Conservation (phyloP, 2,113 vertebrate species). For the Rhodinocichla rosea region DNA sequence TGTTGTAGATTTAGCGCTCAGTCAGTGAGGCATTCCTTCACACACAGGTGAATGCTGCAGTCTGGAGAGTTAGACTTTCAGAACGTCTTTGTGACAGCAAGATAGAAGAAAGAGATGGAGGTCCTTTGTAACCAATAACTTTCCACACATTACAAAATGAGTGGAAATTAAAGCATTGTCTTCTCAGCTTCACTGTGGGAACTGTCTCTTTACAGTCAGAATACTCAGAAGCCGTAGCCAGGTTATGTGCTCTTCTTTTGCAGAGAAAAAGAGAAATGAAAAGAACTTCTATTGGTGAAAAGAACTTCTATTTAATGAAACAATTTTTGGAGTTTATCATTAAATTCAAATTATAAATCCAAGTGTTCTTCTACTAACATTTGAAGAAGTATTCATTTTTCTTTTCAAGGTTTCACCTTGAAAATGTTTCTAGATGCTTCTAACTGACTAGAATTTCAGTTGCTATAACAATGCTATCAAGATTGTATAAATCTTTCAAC, state of each 20-base stretch:
- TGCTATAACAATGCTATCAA: background rate
- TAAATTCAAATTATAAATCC: background rate
- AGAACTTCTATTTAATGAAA: background rate
- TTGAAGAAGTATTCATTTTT: background rate
- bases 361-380: background rate
- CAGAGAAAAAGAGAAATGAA: background rate
- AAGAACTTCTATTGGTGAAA: background rate
- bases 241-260: background rate
- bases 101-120: background rate
- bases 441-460: background rate
- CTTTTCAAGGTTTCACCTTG: background rate
- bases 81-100: background rate
- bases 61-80: background rate
- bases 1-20: background rate
- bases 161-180: background rate
- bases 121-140: background rate
- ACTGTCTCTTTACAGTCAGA: background rate
- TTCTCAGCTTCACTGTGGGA: background rate
- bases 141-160: background rate
- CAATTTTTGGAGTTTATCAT: background rate
- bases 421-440: background rate
- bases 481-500: background rate
- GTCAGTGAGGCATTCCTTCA: background rate
- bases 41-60: fast-evolving
- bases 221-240: background rate